A percentile compares a stretch with the other conserved stretches of the same genome.
phyloP scores from a whole-genome alignment of 2,888 invertebrate genomes.

The Sycophila texana region DNA sequence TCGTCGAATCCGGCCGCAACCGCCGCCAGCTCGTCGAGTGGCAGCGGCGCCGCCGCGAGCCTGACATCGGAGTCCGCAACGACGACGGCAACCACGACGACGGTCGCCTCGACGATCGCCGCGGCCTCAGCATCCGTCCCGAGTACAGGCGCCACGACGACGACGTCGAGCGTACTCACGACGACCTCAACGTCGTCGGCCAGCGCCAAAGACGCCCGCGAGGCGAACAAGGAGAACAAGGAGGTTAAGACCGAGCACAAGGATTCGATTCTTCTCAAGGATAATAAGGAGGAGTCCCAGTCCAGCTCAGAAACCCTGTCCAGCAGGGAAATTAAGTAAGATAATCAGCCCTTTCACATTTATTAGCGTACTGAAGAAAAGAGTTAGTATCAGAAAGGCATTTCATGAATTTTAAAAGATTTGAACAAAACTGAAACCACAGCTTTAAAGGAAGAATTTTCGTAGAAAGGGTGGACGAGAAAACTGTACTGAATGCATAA shows the following conservation, averaged over 20 bases:
- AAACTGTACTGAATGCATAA: conserved; percentile 14
- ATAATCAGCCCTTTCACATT: background rate
- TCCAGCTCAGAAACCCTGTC: conserved; percentile 59
- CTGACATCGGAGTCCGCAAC: conserved; percentile 67
- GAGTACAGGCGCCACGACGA: conserved; percentile 60
- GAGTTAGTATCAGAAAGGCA: background rate
- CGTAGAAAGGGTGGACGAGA: background rate
- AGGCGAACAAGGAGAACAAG: conserved; percentile 80
- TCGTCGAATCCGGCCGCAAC: conserved; percentile 59
- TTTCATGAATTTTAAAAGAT: background rate
- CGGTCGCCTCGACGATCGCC: conserved; percentile 60
- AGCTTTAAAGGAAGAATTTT: background rate
- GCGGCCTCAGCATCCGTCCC: conserved; percentile 60
- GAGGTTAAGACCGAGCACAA: conserved; percentile 79
- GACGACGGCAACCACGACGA: conserved; percentile 64
- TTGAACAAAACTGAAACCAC: background rate
- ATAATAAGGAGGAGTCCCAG: conserved; percentile 69
- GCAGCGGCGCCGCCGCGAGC: conserved; percentile 33
- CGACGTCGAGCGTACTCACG: conserved; percentile 65
- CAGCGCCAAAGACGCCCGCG: conserved; percentile 66
- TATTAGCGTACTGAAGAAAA: background rate
- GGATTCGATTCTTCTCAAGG: conserved; percentile 70
- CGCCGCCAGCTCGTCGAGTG: conserved; percentile 41
- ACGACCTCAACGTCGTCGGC: conserved; percentile 64
- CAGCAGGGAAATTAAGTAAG: conserved; percentile 55